Evolutionary conservation across 2,888 invertebrate species (phyloP), one percentile per base, ranked within the genome.

Genomic region (Diplolepis rosae): DNA sequence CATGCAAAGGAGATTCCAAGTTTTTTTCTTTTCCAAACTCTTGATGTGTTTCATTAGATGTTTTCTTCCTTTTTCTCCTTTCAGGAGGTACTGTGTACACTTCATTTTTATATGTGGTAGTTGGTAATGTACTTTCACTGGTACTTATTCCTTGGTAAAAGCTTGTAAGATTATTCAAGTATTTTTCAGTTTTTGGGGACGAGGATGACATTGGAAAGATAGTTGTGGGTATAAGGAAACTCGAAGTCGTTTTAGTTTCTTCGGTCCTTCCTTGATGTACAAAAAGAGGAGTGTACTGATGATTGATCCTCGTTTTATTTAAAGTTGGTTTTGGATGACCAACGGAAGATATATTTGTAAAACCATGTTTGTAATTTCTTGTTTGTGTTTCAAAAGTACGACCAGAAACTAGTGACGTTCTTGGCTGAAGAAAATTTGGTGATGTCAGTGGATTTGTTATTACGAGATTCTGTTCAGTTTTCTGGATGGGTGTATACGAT

Each of bases 371-470:
- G 18, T 51, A 9, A 6, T 50, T 27, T 1, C 15, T 50, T 22
- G 13, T 50, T 24, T 50, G 22, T 71, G n/a, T n/a, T n/a, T 66
- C 52, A 52, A 54, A 35, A 13, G 32, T 32, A 66, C 52, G 9
- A 35, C 7, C 13, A 35, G 9, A 1, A 35, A 11, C 35, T 5
- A n/a, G n/a, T n/a, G 35, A 35, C 9, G 35, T 35, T 7, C 11
- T 11, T 11, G 13, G 35, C 13, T 1, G 3, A 11, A 35, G 35
- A 7, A 13, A 39, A 39, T 3, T 3, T 39, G 39, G 0, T 3
- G 39, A 13, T 13, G 39, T 7, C 13, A 3, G 11, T 1, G 39
- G 13, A 39, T 39, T 13, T 13, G 1, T 13, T 9, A 13, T 39
- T 1, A 13, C 1, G 11, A 13, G 13, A 9, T 13, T 2, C 13